Conservation (phyloP, 2,797 vertebrate species). For the Fringilla coelebs region DNA sequence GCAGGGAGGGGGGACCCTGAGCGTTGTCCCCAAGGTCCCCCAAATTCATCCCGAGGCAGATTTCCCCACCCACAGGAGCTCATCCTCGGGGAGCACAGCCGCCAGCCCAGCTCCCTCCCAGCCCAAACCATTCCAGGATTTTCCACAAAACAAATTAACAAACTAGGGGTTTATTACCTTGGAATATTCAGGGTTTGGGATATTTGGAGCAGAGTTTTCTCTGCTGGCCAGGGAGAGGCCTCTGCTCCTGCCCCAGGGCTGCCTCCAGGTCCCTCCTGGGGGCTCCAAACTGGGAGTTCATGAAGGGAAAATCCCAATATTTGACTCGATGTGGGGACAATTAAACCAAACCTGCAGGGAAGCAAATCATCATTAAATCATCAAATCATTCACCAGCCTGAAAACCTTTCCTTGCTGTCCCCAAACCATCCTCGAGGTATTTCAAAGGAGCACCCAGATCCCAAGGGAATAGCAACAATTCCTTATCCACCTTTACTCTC, state of each 20-base stretch:
- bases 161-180: no score
- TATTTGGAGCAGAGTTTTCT: background rate
- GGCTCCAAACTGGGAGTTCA: background rate
- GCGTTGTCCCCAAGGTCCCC: background rate
- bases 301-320: background rate
- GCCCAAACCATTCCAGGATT: background rate
- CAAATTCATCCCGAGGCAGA: background rate
- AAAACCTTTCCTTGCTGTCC: background rate
- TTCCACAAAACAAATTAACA: no score
- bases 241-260: background rate
- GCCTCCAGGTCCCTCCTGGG: background rate
- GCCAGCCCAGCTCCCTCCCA: background rate
- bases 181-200: background rate
- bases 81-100: background rate
- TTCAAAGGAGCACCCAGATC: background rate
- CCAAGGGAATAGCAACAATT: background rate
- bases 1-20: background rate
- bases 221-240: background rate
- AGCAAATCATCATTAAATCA: background rate
- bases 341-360: background rate
- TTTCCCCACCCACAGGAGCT: background rate
- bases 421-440: background rate
- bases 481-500: accelerated
- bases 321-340: background rate
- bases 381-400: background rate